Evolutionary conservation across 2,113 vertebrate genomes (phyloP).

Genomic region (Loxodonta africana): DNA sequence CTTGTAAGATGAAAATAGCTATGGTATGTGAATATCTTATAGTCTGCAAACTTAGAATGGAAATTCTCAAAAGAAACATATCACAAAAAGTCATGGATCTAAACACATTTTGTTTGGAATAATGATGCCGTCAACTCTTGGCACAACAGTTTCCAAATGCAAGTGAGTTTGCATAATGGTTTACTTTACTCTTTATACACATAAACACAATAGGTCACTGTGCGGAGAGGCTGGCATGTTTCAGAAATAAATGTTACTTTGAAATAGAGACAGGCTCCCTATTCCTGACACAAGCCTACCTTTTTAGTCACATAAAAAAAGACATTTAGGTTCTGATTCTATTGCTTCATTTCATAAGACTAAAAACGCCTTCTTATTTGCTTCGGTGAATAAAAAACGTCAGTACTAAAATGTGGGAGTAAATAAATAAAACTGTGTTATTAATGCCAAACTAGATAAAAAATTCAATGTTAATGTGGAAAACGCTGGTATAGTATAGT

Average conservation of each 20-base stretch:
- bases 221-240: conserved; percentile 18
- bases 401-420: not conserved
- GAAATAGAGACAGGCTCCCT: conserved; percentile 29
- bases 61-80: conserved; percentile 62
- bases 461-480: not conserved
- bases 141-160: conserved; percentile 51
- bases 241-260: conserved; percentile 40
- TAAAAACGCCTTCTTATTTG: not conserved
- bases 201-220: conserved; percentile 69
- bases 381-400: not conserved
- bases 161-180: conserved; percentile 62
- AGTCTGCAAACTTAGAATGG: conserved; percentile 45
- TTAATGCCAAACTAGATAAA: not conserved
- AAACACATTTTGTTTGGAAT: conserved; percentile 70
- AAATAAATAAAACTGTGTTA: not conserved
- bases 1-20: not conserved
- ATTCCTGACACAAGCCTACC: not conserved
- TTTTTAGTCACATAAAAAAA: not conserved
- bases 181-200: conserved; percentile 70
- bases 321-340: not conserved
- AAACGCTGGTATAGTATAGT: not conserved
- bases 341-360: not conserved
- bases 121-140: conserved; percentile 74
- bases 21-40: not conserved
- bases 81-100: conserved; percentile 56